Conservation (phyloP, 2,797 vertebrate genomes). For the Sciaenops ocellatus region DNA sequence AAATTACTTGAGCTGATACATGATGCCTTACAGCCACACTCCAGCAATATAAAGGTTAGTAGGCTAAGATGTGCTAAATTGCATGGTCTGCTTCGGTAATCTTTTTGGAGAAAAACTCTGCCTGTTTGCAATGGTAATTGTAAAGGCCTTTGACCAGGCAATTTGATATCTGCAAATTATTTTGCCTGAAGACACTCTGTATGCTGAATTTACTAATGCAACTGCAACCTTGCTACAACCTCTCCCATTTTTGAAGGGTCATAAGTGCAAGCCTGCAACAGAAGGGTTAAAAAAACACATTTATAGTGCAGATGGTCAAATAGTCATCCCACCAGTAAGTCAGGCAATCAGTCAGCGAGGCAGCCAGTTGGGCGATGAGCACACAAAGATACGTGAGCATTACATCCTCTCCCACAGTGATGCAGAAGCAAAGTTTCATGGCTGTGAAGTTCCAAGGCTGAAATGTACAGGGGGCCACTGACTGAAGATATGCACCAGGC, state of each 20-base stretch:
- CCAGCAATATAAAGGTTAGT: constrained; percentile 61
- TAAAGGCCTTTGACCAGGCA: constrained; percentile 59
- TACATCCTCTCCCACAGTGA: constrained; percentile 76
- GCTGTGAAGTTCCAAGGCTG: constrained; percentile 80
- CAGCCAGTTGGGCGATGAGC: constrained; percentile 68
- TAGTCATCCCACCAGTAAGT: constrained; percentile 65
- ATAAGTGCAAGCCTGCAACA: constrained; percentile 51
- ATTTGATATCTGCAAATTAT: constrained; percentile 63
- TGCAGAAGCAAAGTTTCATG: constrained; percentile 71
- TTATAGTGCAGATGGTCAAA: constrained; percentile 76
- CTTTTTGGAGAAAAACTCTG: constrained; percentile 46
- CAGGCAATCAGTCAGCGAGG: constrained; percentile 71
- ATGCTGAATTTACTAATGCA: constrained; percentile 42
- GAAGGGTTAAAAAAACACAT: constrained; percentile 67
- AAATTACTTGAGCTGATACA: constrained; percentile 55
- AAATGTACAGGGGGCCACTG: constrained; percentile 65
- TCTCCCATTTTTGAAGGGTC: constrained; percentile 37
- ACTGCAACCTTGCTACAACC: constrained; percentile 37
- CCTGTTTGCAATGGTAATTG: constrained; percentile 63
- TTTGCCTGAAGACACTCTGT: constrained; percentile 49
- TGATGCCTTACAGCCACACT: constrained; percentile 60
- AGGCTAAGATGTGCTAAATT: constrained; percentile 66
- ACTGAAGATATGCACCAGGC: constrained; percentile 78
- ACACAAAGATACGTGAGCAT: constrained; percentile 75
- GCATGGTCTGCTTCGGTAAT: constrained; percentile 57